Base-by-base conservation (phyloP, 2,888 invertebrate genomes). In the Ichneumoninae sp. region DNA sequence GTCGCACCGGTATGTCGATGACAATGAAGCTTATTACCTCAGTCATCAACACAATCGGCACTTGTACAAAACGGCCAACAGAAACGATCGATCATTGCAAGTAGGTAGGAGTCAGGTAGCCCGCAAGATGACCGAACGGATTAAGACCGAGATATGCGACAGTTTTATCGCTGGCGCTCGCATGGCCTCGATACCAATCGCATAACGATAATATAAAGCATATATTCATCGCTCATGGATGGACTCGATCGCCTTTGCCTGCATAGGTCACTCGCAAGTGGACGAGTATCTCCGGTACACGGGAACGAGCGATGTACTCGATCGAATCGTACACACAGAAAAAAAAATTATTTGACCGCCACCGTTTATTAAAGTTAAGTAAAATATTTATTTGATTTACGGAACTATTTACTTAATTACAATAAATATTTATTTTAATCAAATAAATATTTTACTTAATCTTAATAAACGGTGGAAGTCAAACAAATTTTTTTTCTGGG, bases 111-210 rank as follows among this genome's bases (percentile, higher is more conserved):
- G 57, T 47, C 13, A 66, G 22, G 54, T 57, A 60, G n/a, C 22
- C 57, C n/a, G 19, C 54, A 26, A 78, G 72, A 82, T 68, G 47
- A 69, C 52, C 60, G 72, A 16, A 62, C 50, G 69, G 69, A 60
- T 60, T 62, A 60, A 69, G 16, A 74, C n/a, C 69, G 78, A 77
- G 77, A 80, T 80, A 74, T 36, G 69, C 74, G 60, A 62, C 44
- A 22, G 65, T 80, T 62, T 62, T 70, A 79, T 75, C 79, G 69
- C 54, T 33, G 70, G 16, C 10, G 8, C 54, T 69, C 44, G 6
- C 6, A 33, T 65, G 70, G 13, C 79, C 75, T 75, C 36, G 70
- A 80, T 83, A 26, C 70, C 57, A 70, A 83, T 80, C 65, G 60
- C 54, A 33, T 70, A 70, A 71, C 65, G 75, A 80, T 71, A 62